phyloP scores from a whole-genome alignment of 2,113 vertebrate species.

The Loxodonta africana region DNA sequence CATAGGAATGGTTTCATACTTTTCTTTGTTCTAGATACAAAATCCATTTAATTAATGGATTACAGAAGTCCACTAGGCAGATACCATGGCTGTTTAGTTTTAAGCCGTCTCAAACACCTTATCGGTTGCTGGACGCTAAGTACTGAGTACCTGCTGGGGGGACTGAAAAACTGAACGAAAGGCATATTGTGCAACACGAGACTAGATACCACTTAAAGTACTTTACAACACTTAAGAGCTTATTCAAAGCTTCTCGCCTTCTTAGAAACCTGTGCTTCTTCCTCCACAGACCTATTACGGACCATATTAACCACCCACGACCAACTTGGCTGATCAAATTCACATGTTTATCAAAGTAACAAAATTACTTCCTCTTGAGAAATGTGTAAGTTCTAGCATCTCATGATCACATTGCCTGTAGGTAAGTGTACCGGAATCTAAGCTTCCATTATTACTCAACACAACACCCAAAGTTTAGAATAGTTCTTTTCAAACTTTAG shows the following conservation, averaged over 20 bases:
- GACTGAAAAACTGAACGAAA: neutral
- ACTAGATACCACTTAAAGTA: neutral
- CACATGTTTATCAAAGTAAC: neutral
- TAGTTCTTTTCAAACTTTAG: neutral
- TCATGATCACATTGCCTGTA: neutral
- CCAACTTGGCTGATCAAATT: neutral
- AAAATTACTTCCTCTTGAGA: neutral
- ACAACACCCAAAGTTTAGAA: neutral
- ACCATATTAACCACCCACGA: neutral
- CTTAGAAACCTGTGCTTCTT: neutral
- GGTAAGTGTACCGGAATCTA: neutral
- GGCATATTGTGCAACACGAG: neutral
- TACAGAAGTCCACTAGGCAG: neutral
- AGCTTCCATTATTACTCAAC: neutral
- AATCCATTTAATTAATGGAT: neutral
- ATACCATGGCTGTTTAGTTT: neutral
- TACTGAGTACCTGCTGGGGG: neutral
- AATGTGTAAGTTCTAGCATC: neutral
- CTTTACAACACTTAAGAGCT: neutral
- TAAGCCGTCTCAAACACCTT: neutral
- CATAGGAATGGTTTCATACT: neutral
- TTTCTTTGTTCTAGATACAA: neutral
- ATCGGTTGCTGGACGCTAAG: too few species aligned
- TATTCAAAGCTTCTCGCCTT: neutral
- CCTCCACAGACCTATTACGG: neutral